These are phyloP conservation scores for Dysmachus trigonus DNA, from an alignment of 2,888 invertebrate species.

Conservation along the genomic window DNA sequence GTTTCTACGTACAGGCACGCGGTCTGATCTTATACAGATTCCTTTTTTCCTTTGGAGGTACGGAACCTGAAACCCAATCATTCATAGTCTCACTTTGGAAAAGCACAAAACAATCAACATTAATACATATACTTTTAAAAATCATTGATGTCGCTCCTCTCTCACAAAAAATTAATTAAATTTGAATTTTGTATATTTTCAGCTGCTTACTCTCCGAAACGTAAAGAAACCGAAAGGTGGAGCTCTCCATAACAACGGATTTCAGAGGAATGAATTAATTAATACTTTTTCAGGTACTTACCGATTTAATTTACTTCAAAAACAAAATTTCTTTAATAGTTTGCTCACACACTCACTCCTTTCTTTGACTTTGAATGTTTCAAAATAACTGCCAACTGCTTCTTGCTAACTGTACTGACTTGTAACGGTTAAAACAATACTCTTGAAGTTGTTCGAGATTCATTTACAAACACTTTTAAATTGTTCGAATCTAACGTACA, in stretches of 20 bases:
- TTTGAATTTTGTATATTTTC: neutral
- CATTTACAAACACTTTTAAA: neutral
- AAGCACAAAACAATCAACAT: too few species aligned
- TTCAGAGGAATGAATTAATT: neutral
- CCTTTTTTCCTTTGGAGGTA: too few species aligned
- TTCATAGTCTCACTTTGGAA: too few species aligned
- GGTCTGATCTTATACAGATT: too few species aligned
- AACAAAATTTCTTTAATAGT: neutral
- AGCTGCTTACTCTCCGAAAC: neutral
- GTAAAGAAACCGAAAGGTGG: neutral
- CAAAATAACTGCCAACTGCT: neutral
- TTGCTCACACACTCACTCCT: neutral
- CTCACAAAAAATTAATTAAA: neutral
- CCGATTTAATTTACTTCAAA: neutral
- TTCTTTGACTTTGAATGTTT: neutral
- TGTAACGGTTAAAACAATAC: neutral
- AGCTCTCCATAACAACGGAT: neutral
- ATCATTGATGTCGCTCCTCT: too few species aligned
- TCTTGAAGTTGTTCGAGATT: neutral
- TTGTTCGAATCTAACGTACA: neutral
- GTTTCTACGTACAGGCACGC: too few species aligned
- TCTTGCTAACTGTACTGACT: neutral
- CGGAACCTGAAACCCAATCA: too few species aligned
- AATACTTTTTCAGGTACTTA: neutral
- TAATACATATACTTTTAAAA: too few species aligned